Evolutionary conservation across 2,113 vertebrate genomes (phyloP), one percentile per base, ranked within the genome.

Genomic region (Scomber scombrus): DNA sequence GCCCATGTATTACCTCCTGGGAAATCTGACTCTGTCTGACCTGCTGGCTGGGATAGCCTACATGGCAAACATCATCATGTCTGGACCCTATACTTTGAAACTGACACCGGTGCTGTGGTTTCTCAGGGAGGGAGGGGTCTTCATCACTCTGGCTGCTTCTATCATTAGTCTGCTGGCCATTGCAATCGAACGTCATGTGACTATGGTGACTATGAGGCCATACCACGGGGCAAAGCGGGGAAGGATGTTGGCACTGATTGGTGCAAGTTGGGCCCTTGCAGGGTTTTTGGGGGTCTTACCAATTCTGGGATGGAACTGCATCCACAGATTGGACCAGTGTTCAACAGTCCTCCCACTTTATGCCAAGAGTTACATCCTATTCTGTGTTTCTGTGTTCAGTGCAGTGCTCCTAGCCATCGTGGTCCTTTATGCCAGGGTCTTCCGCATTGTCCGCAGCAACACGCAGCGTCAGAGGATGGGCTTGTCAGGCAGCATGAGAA

Each of bases 1-100:
- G 34, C 97, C 97, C 71, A 97, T 97, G 96, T 98, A 96, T 83
- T 96, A 97, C 86, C 93, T 98, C 12, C 91, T 97, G 63, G 97
- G 97, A 58, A 98, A 97, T 87, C 93, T 98, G 77, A 96, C 97
- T 15, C 84, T 98, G 45, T 98, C 97, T 0, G 97, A 98, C 84
- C 86, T 98, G 58, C 85, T 98, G 84, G 96, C 97, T 0, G 97
- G 97, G 10, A 93, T 97, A 40, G 93, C 97, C 19, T 98, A 98
- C 57, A 96, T 95, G 66, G 93, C 95, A 76, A 98, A 98, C 89
- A 95, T 98, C 68, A 54, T 96, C 65, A 91, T 97, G 81, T 98
- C 97, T 0, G 97, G 97, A 23, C 92, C 91, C 9, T 94, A 93
- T 76, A 97, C 96, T 0, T 75, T 98, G 12, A 94, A 87, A 18